Percentiles rank a stretch among this genome's conserved stretches.
phyloP scores from a whole-genome alignment of 64 coral and sea anemone genomes.

The Exaiptasia diaphana region DNA sequence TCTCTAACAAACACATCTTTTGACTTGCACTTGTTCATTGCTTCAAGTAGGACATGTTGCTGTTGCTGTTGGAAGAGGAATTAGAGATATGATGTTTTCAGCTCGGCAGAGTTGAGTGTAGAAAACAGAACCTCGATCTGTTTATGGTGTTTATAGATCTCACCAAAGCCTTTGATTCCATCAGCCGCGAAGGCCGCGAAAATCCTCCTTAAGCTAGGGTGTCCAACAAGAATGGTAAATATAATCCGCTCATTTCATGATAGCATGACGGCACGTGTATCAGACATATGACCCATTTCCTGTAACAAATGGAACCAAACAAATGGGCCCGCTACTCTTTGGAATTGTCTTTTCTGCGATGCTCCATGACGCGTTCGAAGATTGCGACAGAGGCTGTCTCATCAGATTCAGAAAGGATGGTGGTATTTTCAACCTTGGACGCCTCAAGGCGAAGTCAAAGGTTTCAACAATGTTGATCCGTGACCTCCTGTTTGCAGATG shows the following conservation, averaged over 20 bases:
- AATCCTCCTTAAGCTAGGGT: too few species aligned
- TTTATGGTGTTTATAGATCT: too few species aligned
- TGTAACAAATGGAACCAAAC: background rate
- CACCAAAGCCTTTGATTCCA: too few species aligned
- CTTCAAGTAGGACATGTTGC: constrained; percentile 31
- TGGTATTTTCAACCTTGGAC: background rate
- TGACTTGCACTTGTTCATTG: constrained; percentile 37
- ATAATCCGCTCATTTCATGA: background rate
- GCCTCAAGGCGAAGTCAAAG: background rate
- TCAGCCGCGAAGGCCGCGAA: too few species aligned
- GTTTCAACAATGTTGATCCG: background rate
- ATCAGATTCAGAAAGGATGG: background rate
- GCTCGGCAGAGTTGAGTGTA: too few species aligned
- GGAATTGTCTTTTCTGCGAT: background rate
- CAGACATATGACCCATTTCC: background rate
- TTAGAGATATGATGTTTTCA: too few species aligned
- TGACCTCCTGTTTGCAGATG: background rate
- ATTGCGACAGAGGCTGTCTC: background rate
- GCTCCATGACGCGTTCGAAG: background rate
- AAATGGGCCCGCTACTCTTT: background rate
- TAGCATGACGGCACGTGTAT: background rate
- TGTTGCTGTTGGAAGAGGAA: constrained; percentile 2
- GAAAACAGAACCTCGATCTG: too few species aligned
- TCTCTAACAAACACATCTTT: constrained; percentile 55
- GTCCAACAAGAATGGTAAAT: background rate